phyloP scores from a whole-genome alignment of 1,140 invertebrate species.

The Panulirus ornatus region DNA sequence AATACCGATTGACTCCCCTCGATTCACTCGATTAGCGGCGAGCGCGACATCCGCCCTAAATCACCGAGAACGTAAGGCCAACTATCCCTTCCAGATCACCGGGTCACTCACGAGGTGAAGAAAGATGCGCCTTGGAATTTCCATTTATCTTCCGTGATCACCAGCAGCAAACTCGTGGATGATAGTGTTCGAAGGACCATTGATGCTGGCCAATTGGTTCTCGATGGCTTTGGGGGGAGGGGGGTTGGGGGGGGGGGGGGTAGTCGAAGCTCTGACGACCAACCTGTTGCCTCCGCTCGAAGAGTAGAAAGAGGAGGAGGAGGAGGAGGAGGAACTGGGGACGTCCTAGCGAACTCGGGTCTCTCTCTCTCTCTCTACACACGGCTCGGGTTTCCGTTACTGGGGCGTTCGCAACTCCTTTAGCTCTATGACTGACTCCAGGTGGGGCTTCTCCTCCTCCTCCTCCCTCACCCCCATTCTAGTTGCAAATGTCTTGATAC shows the following conservation, averaged over 20 bases:
- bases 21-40: not conserved
- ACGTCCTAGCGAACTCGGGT: not conserved
- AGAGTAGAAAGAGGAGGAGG: not conserved
- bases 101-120: not conserved
- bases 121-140: conserved; percentile 58
- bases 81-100: not conserved
- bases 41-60: not conserved
- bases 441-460: no score
- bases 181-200: conserved; percentile 50
- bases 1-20: not conserved
- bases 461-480: no score
- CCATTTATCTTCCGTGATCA: conserved; percentile 60
- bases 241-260: not conserved
- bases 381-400: no score
- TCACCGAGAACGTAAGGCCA: not conserved
- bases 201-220: conserved; percentile 63
- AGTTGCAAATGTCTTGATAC: no score
- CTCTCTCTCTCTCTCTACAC: no score
- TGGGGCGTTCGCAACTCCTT: no score
- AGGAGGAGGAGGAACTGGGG: not conserved
- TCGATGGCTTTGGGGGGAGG: conserved; percentile 25
- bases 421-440: no score
- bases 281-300: not conserved
- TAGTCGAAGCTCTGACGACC: not conserved
- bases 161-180: conserved; percentile 46